These are phyloP conservation scores for Hirtodrosophila duncani DNA, from an alignment of 2,888 invertebrate species.

Conservation along the genomic window DNA sequence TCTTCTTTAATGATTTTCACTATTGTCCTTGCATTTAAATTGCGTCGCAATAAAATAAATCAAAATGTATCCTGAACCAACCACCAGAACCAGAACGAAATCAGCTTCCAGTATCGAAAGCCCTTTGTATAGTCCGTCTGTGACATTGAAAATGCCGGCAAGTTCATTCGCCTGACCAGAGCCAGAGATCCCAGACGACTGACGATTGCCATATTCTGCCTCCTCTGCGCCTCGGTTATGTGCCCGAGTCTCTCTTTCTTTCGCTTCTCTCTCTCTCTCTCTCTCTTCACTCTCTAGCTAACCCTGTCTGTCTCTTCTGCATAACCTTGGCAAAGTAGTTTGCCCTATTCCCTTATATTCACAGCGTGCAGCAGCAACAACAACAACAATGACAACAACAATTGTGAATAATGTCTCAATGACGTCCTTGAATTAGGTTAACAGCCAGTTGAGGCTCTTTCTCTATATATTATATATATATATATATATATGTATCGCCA, in stretches of 20 bases:
- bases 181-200: slow-evolving; percentile 9
- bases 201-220: neutral
- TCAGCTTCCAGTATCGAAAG: slow-evolving; percentile 12
- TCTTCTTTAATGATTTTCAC: no score
- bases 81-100: slow-evolving; percentile 44
- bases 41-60: slow-evolving; percentile 71
- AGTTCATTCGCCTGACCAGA: slow-evolving; percentile 63
- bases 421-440: slow-evolving; percentile 77
- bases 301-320: slow-evolving; percentile 1
- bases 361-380: slow-evolving; percentile 2
- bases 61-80: slow-evolving; percentile 48
- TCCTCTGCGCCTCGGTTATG: neutral
- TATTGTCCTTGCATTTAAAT: slow-evolving; percentile 67
- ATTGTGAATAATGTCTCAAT: slow-evolving; percentile 70
- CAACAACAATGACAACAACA: neutral
- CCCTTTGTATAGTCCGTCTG: slow-evolving; percentile 54
- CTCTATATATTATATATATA: no score
- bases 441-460: slow-evolving; percentile 55
- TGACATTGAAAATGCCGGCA: slow-evolving; percentile 68
- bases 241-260: neutral
- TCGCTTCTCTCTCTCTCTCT: slow-evolving; percentile 5
- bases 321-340: slow-evolving; percentile 75
- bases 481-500: no score
- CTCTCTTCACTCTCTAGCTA: neutral
- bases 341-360: slow-evolving; percentile 77